Base-by-base conservation (phyloP, 2,888 invertebrate genomes). In the Clanis bilineata region DNA sequence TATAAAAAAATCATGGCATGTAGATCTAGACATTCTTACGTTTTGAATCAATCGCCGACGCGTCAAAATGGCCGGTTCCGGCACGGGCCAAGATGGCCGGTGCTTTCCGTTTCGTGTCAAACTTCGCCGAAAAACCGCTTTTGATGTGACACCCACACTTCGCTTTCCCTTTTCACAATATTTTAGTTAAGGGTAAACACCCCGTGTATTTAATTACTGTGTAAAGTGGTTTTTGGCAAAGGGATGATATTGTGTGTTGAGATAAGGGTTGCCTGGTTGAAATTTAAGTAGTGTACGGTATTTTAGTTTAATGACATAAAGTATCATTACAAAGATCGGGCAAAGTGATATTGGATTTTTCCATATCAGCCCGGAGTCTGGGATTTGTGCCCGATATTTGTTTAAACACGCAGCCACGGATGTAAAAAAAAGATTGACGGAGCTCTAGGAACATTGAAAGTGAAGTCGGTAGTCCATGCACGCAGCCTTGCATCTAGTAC, bases 21-120 rank as follows among this genome's bases (percentile, higher is more conserved):
- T n/a, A n/a, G n/a, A n/a, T 85, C 83, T 83, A 70, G 36, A 4
- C 3, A 0, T 74, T 77, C 36, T 0, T n/a, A 76, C 28, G 28
- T 64, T 82, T 78, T 69, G 64, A 73, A 76, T 76, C 86, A 86
- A 88, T 88, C 83, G 84, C 79, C 84, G 86, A 84, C 84, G 85
- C 85, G 80, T 87, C 85, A 83, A 88, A 90, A 90, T 88, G 89
- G 86, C 83, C 80, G 73, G 84, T 84, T 90, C 90, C 90, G 88
- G 80, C 79, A 76, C 76, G 75, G 74, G 70, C 73, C 81, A 83
- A 83, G 88, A 89, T 88, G 88, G 89, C 87, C 78, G 84, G 73
- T 77, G 74, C 77, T 80, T 89, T 89, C 90, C 90, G 87, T 80
- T 69, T 69, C 68, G 76, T 77, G 82, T 85, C 86, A 86, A 82